Percentiles rank a stretch among this genome's conserved stretches.
These are phyloP conservation scores for Atta texana DNA, from an alignment of 1,140 invertebrate genomes.

Conservation along the genomic window DNA sequence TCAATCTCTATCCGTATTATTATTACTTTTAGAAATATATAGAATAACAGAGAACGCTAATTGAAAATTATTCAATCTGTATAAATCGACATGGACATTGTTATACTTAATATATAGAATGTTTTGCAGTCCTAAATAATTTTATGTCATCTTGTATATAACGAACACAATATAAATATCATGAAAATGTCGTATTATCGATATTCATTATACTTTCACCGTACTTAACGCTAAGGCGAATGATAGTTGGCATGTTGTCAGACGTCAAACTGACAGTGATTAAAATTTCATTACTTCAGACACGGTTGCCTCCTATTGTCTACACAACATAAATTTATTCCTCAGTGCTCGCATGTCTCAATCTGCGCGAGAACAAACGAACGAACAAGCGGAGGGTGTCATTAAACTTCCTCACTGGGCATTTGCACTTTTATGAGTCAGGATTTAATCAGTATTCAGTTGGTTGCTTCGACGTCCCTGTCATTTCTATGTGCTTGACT, in stretches of 20 bases:
- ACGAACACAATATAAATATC: neutral
- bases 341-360: conserved; percentile 71
- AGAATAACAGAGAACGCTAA: neutral
- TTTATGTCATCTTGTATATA: neutral
- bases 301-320: conserved; percentile 67
- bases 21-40: neutral
- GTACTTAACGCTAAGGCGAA: neutral
- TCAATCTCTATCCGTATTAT: neutral
- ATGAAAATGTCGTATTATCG: neutral
- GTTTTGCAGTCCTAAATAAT: neutral
- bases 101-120: neutral
- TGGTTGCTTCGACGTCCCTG: neutral
- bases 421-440: conserved; percentile 51
- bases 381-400: conserved; percentile 5
- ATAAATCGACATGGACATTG: neutral
- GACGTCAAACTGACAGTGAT: conserved; percentile 12
- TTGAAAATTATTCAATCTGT: neutral
- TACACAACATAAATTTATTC: conserved; percentile 73
- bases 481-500: neutral
- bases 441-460: conserved; percentile 39
- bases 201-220: neutral
- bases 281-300: conserved; percentile 69
- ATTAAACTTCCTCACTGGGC: conserved; percentile 28
- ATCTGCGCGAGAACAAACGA: conserved; percentile 1
- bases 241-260: too few species aligned